Conservation (phyloP, 2,113 vertebrate species). For the Thamnophis sirtalis region DNA sequence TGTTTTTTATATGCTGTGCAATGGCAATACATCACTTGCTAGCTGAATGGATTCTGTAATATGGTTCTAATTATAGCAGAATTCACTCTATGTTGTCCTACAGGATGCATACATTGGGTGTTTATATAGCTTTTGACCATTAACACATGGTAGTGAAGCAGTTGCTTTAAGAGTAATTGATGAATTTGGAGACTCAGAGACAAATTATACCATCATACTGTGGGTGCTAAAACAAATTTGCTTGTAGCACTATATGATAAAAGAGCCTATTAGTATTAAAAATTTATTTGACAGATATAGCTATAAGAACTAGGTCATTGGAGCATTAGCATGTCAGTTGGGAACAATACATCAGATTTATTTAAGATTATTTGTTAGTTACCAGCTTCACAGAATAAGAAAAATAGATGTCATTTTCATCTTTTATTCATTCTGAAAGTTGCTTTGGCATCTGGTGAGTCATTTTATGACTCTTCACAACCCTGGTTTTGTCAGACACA, state of each 20-base stretch:
- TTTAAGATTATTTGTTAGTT: slow-evolving; percentile 44
- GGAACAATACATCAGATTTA: slow-evolving; percentile 39
- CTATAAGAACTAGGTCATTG: slow-evolving; percentile 31
- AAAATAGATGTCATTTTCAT: slow-evolving; percentile 12
- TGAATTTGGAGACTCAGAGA: slow-evolving; percentile 37
- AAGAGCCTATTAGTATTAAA: slow-evolving; percentile 59
- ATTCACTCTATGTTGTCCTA: not conserved
- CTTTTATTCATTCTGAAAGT: slow-evolving; percentile 27
- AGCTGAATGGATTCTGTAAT: slow-evolving; percentile 7
- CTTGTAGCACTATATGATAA: slow-evolving; percentile 44
- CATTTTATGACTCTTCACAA: slow-evolving; percentile 14
- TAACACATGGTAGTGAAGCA: slow-evolving; percentile 26
- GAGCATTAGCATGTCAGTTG: slow-evolving; percentile 40
- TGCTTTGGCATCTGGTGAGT: slow-evolving; percentile 12
- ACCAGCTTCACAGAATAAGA: slow-evolving; percentile 17
- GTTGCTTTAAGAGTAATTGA: slow-evolving; percentile 34
- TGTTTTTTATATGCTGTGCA: slow-evolving; percentile 9
- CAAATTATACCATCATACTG: slow-evolving; percentile 41
- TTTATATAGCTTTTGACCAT: not conserved
- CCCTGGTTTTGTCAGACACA: not conserved
- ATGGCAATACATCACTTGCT: slow-evolving; percentile 34
- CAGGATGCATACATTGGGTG: slow-evolving; percentile 11
- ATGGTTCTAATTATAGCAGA: slow-evolving; percentile 41
- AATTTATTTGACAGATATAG: slow-evolving; percentile 55
- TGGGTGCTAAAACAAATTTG: slow-evolving; percentile 50